phyloP scores from a whole-genome alignment of 2,797 vertebrate genomes.

The Tapera naevia region DNA sequence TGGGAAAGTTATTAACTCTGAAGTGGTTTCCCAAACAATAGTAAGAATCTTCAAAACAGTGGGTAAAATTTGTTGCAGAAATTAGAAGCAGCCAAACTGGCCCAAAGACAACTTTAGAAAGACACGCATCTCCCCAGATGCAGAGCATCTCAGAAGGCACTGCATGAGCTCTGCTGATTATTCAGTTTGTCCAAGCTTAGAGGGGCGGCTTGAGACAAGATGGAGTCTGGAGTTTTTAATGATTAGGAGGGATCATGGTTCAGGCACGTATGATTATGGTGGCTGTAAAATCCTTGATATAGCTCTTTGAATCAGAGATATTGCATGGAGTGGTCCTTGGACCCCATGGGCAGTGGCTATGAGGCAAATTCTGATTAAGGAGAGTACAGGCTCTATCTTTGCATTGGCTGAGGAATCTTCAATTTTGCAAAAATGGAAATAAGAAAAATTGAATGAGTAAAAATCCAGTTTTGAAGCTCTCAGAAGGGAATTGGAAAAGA shows the following conservation, averaged over 20 bases:
- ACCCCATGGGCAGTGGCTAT: fast-evolving
- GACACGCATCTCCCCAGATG: background rate
- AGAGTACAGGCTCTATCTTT: background rate
- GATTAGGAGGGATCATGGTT: background rate
- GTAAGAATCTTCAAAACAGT: background rate
- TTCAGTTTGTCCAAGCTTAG: background rate
- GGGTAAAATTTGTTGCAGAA: background rate
- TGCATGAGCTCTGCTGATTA: background rate
- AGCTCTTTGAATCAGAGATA: background rate
- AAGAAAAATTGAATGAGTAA: constrained; percentile 17
- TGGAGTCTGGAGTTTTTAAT: background rate
- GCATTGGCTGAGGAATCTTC: background rate
- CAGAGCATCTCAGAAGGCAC: background rate
- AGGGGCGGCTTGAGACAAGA: background rate
- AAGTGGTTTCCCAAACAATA: background rate
- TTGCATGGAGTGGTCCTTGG: fast-evolving
- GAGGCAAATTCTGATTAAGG: background rate
- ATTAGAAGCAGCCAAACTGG: background rate
- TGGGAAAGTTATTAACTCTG: background rate
- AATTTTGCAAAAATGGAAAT: constrained; percentile 32
- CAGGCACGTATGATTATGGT: background rate
- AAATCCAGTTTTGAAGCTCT: constrained; percentile 33
- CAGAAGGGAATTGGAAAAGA: constrained; percentile 29
- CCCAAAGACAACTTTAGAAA: background rate
- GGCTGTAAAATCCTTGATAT: background rate